phyloP scores from a whole-genome alignment of 2,797 vertebrate genomes.

The Sebastes baramenuke region DNA sequence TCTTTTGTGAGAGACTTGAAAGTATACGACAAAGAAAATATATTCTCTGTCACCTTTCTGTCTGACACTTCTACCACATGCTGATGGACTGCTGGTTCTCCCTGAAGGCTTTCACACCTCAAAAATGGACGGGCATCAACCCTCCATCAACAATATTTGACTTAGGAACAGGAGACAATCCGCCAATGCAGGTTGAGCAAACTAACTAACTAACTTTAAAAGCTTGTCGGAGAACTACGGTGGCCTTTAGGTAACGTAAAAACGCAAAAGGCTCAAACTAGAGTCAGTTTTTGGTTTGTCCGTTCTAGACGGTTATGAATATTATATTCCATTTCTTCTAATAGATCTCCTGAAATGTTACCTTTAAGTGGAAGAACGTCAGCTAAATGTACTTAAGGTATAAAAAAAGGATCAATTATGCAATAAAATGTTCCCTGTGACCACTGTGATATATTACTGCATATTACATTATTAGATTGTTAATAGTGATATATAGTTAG shows the following conservation, averaged over 20 bases:
- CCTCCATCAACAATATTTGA: neutral
- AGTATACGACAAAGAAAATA: neutral
- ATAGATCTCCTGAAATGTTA: neutral
- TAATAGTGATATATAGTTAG: neutral
- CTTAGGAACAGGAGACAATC: neutral
- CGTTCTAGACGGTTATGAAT: neutral
- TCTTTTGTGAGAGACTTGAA: neutral
- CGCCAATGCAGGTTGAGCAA: neutral
- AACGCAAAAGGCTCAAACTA: no score
- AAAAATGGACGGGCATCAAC: conserved; percentile 2
- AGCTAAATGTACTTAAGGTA: neutral
- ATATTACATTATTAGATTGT: neutral
- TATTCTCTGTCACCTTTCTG: conserved; percentile 35
- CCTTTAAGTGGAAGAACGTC: neutral
- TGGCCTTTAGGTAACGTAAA: no score
- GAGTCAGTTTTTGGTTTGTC: no score
- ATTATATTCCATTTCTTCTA: neutral
- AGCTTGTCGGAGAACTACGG: no score
- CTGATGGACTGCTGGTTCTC: conserved; percentile 20
- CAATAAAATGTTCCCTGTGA: neutral
- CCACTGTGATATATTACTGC: neutral
- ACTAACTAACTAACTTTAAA: neutral
- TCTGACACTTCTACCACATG: conserved; percentile 41
- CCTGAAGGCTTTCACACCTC: conserved; percentile 30
- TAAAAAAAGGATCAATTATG: neutral